Base-by-base conservation (phyloP, 2,797 vertebrate species). In the Tokudaia tokunoshimensis region DNA sequence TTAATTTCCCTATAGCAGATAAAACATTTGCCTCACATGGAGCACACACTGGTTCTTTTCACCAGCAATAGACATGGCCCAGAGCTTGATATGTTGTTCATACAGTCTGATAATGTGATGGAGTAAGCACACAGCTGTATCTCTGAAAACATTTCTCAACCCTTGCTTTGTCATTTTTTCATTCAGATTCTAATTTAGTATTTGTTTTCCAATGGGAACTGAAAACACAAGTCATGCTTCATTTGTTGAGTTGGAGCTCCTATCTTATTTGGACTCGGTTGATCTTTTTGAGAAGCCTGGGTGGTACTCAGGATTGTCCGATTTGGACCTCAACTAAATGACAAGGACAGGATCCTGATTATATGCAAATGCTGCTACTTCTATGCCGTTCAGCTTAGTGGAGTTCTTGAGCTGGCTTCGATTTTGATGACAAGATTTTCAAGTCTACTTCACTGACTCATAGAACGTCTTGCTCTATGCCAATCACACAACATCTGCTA, bases 371-470 rank as follows among this genome's bases (percentile, higher is more conserved):
- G 50, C 65, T 57, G 7, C 19, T 24, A 70, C 55, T 15, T 47
- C 63, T 92, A 83, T 94, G 3, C 14, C 70, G 91, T 61, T 26
- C 91, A 67, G 1, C 8, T 47, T 50, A 79, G 20, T 85, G 37
- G 14, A 82, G 10, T 29, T 67, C 34, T 76, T 41, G 26, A 87
- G 90, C 34, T 85, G 37, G 74, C 50, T 63, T 94, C 63, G 19
- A 83, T 50, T 93, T 95, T 94, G 55, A 91, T 94, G 61, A 75
- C 17, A 86, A 89, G 47, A 29, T 85, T 72, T 47, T 59, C 4
- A 81, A 61, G 57, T 11, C 24, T 41, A 78, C 12, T 31, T 95
- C n/a, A 72, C 3, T 22, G 14, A 34, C 10, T 47, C 2, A 76
- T 31, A 82, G 44, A 31, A 52, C 52, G 13, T 52, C 52, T 52